Evolutionary conservation across 2,113 vertebrate genomes (phyloP), one percentile per base, ranked within the genome.

Genomic region (Chaetorhynchus papuensis): DNA sequence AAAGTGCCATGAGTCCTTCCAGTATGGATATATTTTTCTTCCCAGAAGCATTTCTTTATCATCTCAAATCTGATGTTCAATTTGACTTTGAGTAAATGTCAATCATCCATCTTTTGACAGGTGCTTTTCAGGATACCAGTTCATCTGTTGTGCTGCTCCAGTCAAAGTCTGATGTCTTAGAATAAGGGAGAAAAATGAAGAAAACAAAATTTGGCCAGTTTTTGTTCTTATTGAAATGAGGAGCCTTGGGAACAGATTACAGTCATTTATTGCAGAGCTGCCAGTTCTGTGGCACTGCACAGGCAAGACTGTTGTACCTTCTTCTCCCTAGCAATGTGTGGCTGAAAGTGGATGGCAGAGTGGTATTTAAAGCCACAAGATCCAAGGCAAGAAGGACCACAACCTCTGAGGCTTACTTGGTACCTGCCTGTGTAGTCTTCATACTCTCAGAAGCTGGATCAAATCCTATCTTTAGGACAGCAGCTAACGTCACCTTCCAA

Each of bases 381-480:
- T 94, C 44, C 61, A 63, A 87, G 49, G 39, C 22, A 89, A 83
- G 45, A 95, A 72, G 30, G 68, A 78, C 39, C 8, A 44, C 31
- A 81, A 33, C 31, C 52, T 84, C 68, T 61, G 63, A 52, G 28
- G n/a, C 28, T 60, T 70, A 49, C 56, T 52, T 78, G 56, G 39
- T 86, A 94, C 89, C 86, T 90, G 49, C 56, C 52, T 81, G 24
- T 64, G 60, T 80, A 94, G 47, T 49, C 13, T 83, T 70, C 75
- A 77, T 12, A 33, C 35, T 78, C 39, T n/a, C 76, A 84, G 80
- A 68, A 91, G 95, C 64, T 90, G 65, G 89, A 94, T 97, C 56
- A 70, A 83, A 64, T 94, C 64, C 93, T 94, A 89, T 95, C 91
- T 97, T 96, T 95, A 97, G 94, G 89, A 84, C 13, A 2, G 83